Conservation (phyloP, 2,888 invertebrate genomes). For the Gymnoscelis rufifasciata region DNA sequence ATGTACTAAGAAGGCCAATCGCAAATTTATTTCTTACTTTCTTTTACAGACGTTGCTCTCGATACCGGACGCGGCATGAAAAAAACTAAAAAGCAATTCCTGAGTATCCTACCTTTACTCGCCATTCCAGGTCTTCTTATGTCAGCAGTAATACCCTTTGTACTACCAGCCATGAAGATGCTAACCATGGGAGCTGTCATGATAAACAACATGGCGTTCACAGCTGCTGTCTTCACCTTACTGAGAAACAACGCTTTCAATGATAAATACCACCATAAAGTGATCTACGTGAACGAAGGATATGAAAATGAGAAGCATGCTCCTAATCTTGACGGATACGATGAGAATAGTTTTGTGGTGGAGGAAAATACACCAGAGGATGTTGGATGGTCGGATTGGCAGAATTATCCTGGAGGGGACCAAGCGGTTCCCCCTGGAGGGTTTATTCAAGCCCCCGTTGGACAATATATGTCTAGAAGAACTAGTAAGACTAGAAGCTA, state of each 20-base stretch:
- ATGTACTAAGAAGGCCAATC: no score
- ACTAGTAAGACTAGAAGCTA: no score
- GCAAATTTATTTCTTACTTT: background rate
- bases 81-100: slow-evolving; percentile 56
- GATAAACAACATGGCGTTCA: slow-evolving; percentile 83
- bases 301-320: slow-evolving; percentile 69
- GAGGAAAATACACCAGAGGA: no score
- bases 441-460: no score
- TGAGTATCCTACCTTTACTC: slow-evolving; percentile 73
- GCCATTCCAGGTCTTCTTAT: slow-evolving; percentile 81
- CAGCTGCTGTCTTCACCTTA: slow-evolving; percentile 79
- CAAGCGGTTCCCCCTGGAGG: no score
- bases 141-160: slow-evolving; percentile 83
- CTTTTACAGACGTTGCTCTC: slow-evolving; percentile 39
- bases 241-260: slow-evolving; percentile 79
- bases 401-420: no score
- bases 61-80: slow-evolving; percentile 53
- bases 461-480: no score
- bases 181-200: slow-evolving; percentile 80
- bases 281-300: slow-evolving; percentile 79
- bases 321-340: background rate
- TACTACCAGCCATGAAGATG: slow-evolving; percentile 83
- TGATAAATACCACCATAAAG: slow-evolving; percentile 73
- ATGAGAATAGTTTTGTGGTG: no score
- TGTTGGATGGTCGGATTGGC: no score